Conservation (phyloP, 2,888 invertebrate species). For the Cyrtodaria siliqua region DNA sequence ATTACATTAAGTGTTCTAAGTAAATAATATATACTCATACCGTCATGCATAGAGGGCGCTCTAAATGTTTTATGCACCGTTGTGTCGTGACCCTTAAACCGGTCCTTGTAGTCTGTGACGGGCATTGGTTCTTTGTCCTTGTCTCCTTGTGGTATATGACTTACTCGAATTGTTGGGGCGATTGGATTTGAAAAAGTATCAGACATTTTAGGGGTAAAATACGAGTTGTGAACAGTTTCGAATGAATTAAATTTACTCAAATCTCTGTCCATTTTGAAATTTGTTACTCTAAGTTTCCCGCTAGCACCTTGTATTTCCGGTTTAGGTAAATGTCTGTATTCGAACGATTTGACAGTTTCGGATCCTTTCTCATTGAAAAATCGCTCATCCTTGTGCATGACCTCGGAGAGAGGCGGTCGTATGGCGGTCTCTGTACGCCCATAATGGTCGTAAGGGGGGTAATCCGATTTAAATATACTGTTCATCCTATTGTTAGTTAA, state of each 20-base stretch:
- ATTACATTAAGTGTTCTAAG: too few relatives aligned
- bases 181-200: slow-evolving; percentile 51
- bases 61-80: slow-evolving; percentile 67
- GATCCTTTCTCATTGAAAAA: slow-evolving; percentile 79
- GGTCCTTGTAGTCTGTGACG: slow-evolving; percentile 79
- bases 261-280: slow-evolving; percentile 84
- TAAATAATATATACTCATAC: too few relatives aligned
- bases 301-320: slow-evolving; percentile 71
- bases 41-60: slow-evolving; percentile 78
- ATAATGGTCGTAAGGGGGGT: slow-evolving; percentile 70
- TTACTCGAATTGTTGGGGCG: slow-evolving; percentile 59
- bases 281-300: slow-evolving; percentile 77
- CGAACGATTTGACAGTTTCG: slow-evolving; percentile 77
- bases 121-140: slow-evolving; percentile 77
- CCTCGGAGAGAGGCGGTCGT: slow-evolving; percentile 79
- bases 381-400: slow-evolving; percentile 80
- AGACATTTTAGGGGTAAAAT: slow-evolving; percentile 77
- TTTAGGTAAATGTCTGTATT: slow-evolving; percentile 72
- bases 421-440: slow-evolving; percentile 68
- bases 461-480: slow-evolving; percentile 81
- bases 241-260: slow-evolving; percentile 77
- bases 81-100: slow-evolving; percentile 78
- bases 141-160: slow-evolving; percentile 81
- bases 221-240: slow-evolving; percentile 78
- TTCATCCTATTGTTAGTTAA: slow-evolving; percentile 70